Conservation (phyloP, 30 jellyfish, hydroid and myxozoan species). For the Chrysaora quinquecirrha region DNA sequence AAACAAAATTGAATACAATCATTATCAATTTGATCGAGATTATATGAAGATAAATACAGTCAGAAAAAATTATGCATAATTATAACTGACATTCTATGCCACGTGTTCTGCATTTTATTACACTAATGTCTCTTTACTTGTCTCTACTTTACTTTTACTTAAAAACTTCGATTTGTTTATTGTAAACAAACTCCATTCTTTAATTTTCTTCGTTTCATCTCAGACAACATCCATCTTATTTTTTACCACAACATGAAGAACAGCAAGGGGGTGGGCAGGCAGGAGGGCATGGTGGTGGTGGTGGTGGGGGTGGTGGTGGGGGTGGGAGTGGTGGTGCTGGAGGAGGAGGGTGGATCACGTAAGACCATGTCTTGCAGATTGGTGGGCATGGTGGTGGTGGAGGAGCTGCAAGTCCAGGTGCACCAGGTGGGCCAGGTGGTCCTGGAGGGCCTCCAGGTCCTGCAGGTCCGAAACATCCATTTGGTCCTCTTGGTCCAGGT, state of each 20-base stretch:
- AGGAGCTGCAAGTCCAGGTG: constrained; percentile 83
- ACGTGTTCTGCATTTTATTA: no score
- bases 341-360: constrained; percentile 92
- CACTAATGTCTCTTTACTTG: no score
- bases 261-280: constrained; percentile 65
- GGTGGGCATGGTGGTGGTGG: constrained; percentile 99
- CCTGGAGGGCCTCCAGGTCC: constrained; percentile 76
- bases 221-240: not conserved
- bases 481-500: constrained; percentile 83
- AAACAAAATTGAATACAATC: no score
- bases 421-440: constrained; percentile 82
- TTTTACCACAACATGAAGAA: constrained; percentile 78
- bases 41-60: no score
- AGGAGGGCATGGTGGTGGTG: constrained; percentile 79
- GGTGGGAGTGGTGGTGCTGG: constrained; percentile 98
- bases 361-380: constrained; percentile 92
- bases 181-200: no score
- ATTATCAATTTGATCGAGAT: no score
- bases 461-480: constrained; percentile 68
- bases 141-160: no score
- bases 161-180: no score
- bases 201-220: no score
- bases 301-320: constrained; percentile 92
- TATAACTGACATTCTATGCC: no score
- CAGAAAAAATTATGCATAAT: no score